These are phyloP conservation scores for Poeciliopsis gracilis DNA, from an alignment of 2,797 vertebrate species.

Conservation along the genomic window DNA sequence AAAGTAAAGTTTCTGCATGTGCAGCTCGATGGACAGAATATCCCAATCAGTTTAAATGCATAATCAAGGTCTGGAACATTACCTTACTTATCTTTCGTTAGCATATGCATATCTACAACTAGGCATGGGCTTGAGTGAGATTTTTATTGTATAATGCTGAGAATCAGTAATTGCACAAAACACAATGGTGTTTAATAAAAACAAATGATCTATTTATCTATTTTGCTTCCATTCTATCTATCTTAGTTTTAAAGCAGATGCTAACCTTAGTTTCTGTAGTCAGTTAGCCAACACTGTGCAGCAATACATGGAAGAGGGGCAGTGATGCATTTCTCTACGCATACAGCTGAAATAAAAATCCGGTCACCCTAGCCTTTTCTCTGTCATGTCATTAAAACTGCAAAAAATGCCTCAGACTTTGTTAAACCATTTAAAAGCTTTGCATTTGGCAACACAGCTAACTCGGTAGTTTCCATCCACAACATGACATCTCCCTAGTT, in stretches of 20 bases:
- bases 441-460: background rate
- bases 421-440: background rate
- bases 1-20: constrained; percentile 54
- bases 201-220: background rate
- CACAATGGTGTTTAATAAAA: background rate
- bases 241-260: background rate
- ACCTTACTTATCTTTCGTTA: background rate
- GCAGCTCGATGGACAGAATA: constrained; percentile 53
- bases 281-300: background rate
- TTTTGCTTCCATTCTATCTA: background rate
- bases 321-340: background rate
- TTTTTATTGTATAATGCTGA: background rate
- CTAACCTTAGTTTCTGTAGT: background rate
- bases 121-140: background rate
- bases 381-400: background rate
- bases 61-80: constrained; percentile 42
- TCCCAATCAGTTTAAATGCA: constrained; percentile 42
- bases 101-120: background rate
- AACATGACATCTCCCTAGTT: constrained; percentile 1
- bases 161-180: background rate
- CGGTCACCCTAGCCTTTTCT: background rate
- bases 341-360: background rate
- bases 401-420: background rate
- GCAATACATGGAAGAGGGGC: background rate
- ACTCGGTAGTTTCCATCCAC: background rate